Evolutionary conservation across 2,113 vertebrate species (phyloP), one percentile per base, ranked within the genome.

Genomic region (Petrocephalus microphthalmus): DNA sequence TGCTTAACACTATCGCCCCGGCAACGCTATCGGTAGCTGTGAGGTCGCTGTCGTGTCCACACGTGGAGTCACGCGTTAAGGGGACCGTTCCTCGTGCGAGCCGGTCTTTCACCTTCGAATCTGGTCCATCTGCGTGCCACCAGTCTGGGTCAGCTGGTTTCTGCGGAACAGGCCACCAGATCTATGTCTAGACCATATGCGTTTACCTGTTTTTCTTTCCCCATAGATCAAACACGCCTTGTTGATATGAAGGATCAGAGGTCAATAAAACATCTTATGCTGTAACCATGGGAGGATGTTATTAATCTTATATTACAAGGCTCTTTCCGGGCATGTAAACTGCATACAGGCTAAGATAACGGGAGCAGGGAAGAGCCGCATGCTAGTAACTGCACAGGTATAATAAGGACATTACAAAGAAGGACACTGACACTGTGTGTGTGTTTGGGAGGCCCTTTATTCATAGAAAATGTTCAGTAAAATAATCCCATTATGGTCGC

Each of bases 401-500:
- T 42, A 78, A 78, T 42, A 20, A 78, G 33, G 5, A 42, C 15
- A 78, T 5, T 2, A 78, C 71, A 78, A 78, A 78, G 71, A 42
- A 42, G 33, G 71, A 19, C 71, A 37, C 71, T 42, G 71, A 78
- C 29, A 78, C 13, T 42, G 71, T 33, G 29, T 60, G 6, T 78
- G 71, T 42, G 71, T 42, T 42, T 78, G 2, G 71, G 0, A 78
- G 33, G 13, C 19, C 71, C 15, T 78, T 78, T 78, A 78, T 78
- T 78, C 71, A 78, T 33, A 19, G 71, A 78, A 78, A 78, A 78
- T 78, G 33, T 78, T 78, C 71, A 78, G 71, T 78, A 78, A 78
- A 78, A 78, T 78, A 78, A 78, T 78, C 71, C 71, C 71, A 78
- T 78, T 78, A 78, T 37, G 71, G 15, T 42, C 7, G 29, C 71